A percentile compares a stretch with the other conserved stretches of the same genome.
Conservation (phyloP, 2,888 invertebrate genomes). For the Diogma glabrata region DNA sequence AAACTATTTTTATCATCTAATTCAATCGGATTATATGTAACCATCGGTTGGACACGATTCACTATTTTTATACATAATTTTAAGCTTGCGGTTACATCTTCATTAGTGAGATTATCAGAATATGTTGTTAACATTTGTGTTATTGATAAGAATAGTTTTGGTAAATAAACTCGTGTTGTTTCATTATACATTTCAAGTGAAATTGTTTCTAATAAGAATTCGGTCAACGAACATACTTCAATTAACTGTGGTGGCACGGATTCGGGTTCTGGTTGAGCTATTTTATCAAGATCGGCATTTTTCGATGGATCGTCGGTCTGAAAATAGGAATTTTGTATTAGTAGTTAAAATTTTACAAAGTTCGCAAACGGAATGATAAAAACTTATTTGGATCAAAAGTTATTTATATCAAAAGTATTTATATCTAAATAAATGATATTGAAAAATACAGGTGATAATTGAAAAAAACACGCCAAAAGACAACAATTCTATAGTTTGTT, state of each 20-base stretch:
- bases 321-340: no score
- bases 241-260: constrained; percentile 49
- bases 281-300: no score
- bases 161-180: constrained; percentile 64
- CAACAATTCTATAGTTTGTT: no score
- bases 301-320: no score
- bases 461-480: no score
- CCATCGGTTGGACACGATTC: constrained; percentile 59
- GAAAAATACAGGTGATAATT: no score
- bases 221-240: constrained; percentile 60
- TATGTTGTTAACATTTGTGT: constrained; percentile 47
- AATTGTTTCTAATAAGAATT: constrained; percentile 63
- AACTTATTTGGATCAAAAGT: no score
- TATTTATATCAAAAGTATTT: no score
- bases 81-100: constrained; percentile 53
- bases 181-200: constrained; percentile 65
- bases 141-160: constrained; percentile 59
- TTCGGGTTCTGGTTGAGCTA: constrained; percentile 41
- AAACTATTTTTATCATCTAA: background rate
- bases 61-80: constrained; percentile 61
- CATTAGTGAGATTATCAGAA: constrained; percentile 35
- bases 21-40: constrained; percentile 28
- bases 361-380: no score
- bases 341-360: no score
- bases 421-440: no score